These are phyloP conservation scores for Pituophis catenifer DNA, from an alignment of 2,113 vertebrate genomes.

Conservation along the genomic window DNA sequence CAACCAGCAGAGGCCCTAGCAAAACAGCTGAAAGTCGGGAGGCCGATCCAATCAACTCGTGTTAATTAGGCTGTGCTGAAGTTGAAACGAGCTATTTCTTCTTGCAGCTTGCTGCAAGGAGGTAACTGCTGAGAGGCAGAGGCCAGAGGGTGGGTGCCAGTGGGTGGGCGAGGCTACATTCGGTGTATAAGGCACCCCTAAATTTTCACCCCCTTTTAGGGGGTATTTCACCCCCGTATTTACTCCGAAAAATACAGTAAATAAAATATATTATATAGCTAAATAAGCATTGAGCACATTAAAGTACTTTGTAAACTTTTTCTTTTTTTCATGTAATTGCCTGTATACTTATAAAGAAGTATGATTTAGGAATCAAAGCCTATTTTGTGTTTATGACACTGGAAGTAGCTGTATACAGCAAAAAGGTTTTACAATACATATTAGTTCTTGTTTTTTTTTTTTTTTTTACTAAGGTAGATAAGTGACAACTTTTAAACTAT, in stretches of 20 bases:
- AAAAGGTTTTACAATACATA: neutral
- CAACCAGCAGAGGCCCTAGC: too few species aligned
- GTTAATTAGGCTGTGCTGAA: too few species aligned
- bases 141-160: too few species aligned
- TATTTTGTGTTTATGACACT: neutral
- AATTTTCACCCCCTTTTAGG: too few species aligned
- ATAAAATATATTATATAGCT: neutral
- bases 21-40: too few species aligned
- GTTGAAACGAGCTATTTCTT: too few species aligned
- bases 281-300: neutral
- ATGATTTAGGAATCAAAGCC: neutral
- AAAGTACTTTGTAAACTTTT: neutral
- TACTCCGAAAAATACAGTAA: neutral
- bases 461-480: neutral
- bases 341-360: neutral
- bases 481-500: neutral
- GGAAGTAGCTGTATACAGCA: neutral
- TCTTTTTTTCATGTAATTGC: neutral
- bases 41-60: too few species aligned
- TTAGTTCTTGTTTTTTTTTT: neutral
- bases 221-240: too few species aligned
- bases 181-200: too few species aligned
- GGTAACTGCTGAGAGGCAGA: too few species aligned
- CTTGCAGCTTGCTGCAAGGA: too few species aligned
- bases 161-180: too few species aligned